Evolutionary conservation across 2,888 invertebrate genomes (phyloP).

Genomic region (Mythimna loreyi): DNA sequence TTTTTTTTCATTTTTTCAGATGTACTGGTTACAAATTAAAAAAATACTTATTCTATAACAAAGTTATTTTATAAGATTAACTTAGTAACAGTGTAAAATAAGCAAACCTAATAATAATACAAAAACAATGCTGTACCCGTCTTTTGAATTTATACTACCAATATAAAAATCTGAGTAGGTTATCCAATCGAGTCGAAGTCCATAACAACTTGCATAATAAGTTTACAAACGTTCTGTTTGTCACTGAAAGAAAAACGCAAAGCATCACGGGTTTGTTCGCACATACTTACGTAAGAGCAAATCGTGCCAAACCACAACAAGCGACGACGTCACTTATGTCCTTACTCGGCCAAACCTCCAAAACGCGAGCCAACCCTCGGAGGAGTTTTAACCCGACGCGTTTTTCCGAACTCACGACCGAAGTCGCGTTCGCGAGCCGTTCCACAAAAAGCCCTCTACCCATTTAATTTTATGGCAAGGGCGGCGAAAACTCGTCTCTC

Average conservation of each 20-base stretch:
- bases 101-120: too few relatives aligned
- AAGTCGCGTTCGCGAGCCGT: constrained; percentile 67
- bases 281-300: constrained; percentile 42
- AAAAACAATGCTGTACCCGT: too few relatives aligned
- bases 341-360: constrained; percentile 46
- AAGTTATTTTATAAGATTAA: too few relatives aligned
- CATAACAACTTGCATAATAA: constrained; percentile 7
- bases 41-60: too few relatives aligned
- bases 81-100: too few relatives aligned
- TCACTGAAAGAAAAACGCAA: constrained; percentile 37
- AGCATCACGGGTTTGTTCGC: constrained; percentile 35
- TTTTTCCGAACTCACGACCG: constrained; percentile 69
- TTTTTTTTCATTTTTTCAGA: background rate
- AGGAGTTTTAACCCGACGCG: constrained; percentile 63
- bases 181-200: constrained; percentile 17
- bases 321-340: constrained; percentile 47
- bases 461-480: constrained; percentile 86
- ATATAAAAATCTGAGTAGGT: background rate
- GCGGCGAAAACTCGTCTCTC: constrained; percentile 79
- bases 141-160: too few relatives aligned
- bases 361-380: constrained; percentile 59
- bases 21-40: too few relatives aligned
- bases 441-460: constrained; percentile 73
- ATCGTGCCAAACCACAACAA: constrained; percentile 54
- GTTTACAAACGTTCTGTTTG: constrained; percentile 7